These are phyloP conservation scores for Dinothrombium tinctorium DNA, from an alignment of 1,140 invertebrate species.

Conservation along the genomic window DNA sequence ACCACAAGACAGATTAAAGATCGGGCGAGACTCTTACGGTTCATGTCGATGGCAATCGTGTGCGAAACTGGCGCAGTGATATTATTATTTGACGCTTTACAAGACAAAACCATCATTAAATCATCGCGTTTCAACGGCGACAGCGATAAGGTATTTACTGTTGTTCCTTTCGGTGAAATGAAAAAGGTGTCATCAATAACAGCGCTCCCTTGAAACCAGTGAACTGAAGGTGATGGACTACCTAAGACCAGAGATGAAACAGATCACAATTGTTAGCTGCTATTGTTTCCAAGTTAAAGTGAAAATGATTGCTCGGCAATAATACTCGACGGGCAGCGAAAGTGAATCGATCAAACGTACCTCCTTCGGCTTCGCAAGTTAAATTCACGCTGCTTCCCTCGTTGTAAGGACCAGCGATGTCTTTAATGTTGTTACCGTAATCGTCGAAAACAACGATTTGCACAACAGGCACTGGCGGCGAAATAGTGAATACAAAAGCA, in stretches of 20 bases:
- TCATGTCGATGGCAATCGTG: slow-evolving; percentile 62
- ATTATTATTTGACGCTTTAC: slow-evolving; percentile 55
- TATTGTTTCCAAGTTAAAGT: no score
- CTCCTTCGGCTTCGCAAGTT: slow-evolving; percentile 62
- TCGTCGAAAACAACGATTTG: slow-evolving; percentile 7
- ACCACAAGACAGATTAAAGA: no score
- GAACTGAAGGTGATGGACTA: slow-evolving; percentile 15
- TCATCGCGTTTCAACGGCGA: slow-evolving; percentile 44
- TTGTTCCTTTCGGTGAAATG: slow-evolving; percentile 23
- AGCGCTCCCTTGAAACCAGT: slow-evolving; percentile 17
- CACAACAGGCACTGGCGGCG: slow-evolving; percentile 10
- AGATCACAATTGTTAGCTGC: no score
- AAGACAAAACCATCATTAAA: slow-evolving; percentile 51
- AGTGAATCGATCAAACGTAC: slow-evolving; percentile 42
- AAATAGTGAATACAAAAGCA: no score
- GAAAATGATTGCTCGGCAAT: no score
- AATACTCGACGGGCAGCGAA: no score
- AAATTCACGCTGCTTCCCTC: slow-evolving; percentile 56
- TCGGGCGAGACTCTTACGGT: no score
- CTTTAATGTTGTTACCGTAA: not conserved
- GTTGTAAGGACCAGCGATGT: slow-evolving; percentile 42
- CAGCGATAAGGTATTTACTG: slow-evolving; percentile 41
- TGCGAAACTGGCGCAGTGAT: slow-evolving; percentile 42
- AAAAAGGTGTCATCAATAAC: slow-evolving; percentile 15
- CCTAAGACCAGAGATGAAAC: slow-evolving; percentile 14